Evolutionary conservation across 2,113 vertebrate species (phyloP), one percentile per base, ranked within the genome.

Genomic region (Carlito syrichta): DNA sequence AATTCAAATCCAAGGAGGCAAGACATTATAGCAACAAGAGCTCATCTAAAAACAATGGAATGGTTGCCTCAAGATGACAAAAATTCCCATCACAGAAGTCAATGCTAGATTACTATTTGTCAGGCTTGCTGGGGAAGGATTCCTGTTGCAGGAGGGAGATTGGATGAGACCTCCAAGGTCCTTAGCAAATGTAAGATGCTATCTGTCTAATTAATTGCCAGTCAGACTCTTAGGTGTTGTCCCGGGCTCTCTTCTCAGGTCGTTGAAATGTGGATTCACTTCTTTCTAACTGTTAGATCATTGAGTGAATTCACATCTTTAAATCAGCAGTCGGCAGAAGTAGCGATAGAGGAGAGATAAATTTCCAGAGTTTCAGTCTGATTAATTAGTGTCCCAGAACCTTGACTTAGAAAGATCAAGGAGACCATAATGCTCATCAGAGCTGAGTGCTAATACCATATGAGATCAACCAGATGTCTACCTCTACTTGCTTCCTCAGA

Each of bases 151-250:
- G 56, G 62, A 71, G 0, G 23, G 40, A 71, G 85, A 81, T 52
- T 79, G 58, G 74, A 52, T 56, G 19, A 56, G 45, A 77, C 35
- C 78, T 89, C 43, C 52, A n/a, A 66, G 25, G n/a, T 76, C 88
- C 32, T 76, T 91, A 56, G 52, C 43, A 81, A 91, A 63, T n/a
- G 6, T 43, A 76, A 91, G 96, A 97, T 96, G 86, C 40, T 98
- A 91, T 97, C 96, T 96, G 56, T 77, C 74, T 98, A 93, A 96
- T 96, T 94, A 96, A 97, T 96, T 91, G 83, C 95, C 95, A 94
- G n/a, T 96, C 93, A 89, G 11, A 50, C 62, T 89, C 83, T 30
- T 89, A 30, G 63, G 22, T 32, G 35, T 71, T 92, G 56, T 79
- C 77, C 32, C 48, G 38, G 4, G 30, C 19, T 66, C 23, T 73